Base-by-base conservation (phyloP, 2,113 vertebrate species). In the Thunnus maccoyii region DNA sequence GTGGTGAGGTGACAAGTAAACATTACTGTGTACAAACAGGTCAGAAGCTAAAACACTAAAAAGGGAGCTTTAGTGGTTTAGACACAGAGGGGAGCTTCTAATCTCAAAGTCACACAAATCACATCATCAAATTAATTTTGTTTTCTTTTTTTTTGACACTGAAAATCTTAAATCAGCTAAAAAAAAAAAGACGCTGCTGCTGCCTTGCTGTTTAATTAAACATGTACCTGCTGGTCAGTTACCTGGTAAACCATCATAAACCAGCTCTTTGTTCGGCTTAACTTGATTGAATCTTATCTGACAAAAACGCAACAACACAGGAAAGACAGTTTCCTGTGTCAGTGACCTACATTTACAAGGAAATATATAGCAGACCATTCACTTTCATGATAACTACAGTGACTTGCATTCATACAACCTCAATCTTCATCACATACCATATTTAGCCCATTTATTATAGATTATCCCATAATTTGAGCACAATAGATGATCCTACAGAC, bases 321-420 rank as follows among this genome's bases (percentile, higher is more conserved):
- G 83, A 80, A 83, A 78, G 63, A 77, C 20, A 8, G 44, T 25
- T 86, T 88, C 78, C 83, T 82, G 75, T 68, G 58, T 82, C 70
- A 20, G 22, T 83, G 80, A 76, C 84, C 74, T 79, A 82, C 67
- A 83, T 82, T 81, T 50, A 67, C n/a, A 20, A 61, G 10, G 50
- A 73, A 76, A 72, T 64, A 36, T 22, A 36, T 22, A 41, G 16
- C 60, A 71, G 11, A 68, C 1, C 9, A 41, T 18, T 55, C 15
- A 30, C 27, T 17, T 10, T 20, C 27, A 18, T 10, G 7, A 9
- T 41, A 41, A 25, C 30, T 61, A 68, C 14, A 25, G 3, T 14
- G 5, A 60, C 41, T 71, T 52, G 4, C 22, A 22, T 22, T 22
- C 22, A 22, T 22, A 22, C 65, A n/a, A 55, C 18, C 5, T 22